Base-by-base conservation (phyloP, 2,888 invertebrate genomes). In the Spilosoma lubricipeda region DNA sequence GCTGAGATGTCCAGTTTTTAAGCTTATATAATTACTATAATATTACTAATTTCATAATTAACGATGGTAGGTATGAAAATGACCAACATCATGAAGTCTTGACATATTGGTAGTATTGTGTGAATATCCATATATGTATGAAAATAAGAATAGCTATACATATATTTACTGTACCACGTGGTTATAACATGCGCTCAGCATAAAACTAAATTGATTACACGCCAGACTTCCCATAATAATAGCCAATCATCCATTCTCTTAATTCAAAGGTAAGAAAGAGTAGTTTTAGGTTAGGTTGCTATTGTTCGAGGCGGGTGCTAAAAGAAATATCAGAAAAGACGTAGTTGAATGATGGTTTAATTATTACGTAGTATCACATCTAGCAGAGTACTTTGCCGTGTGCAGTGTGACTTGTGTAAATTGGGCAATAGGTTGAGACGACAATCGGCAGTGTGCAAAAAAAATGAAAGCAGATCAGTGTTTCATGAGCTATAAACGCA, bases 351-450 rank as follows among this genome's bases (percentile, higher is more conserved):
- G 27, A 9, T n/a, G n/a, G 27, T 59, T 27, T 11, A 52, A 52
- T n/a, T n/a, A n/a, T n/a, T n/a, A 15, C 13, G 13, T 59, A 27
- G 2, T 59, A 27, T 15, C 9, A 52, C 7, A 56, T 56, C 9
- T 11, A 56, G 52, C n/a, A 56, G 11, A 56, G 23, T 15, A 23
- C 33, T 52, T 70, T 45, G 36, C 30, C 67, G 73, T 63, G 33
- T 59, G 67, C 73, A 81, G 80, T 79, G 79, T 83, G 77, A 79
- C 67, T 66, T 39, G 75, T 79, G 68, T 78, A 75, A 79, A 76
- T 82, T 83, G 59, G 74, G 73, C 76, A 67, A 67, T 75, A 65
- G 69, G 73, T 72, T 66, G 11, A 20, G 36, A 68, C 27, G 74
- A 73, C 73, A 67, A 73, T 73, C 69, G 72, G 75, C 71, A 66